Base-by-base conservation (phyloP, 1,140 invertebrate species). In the Diabrotica undecimpunctata region DNA sequence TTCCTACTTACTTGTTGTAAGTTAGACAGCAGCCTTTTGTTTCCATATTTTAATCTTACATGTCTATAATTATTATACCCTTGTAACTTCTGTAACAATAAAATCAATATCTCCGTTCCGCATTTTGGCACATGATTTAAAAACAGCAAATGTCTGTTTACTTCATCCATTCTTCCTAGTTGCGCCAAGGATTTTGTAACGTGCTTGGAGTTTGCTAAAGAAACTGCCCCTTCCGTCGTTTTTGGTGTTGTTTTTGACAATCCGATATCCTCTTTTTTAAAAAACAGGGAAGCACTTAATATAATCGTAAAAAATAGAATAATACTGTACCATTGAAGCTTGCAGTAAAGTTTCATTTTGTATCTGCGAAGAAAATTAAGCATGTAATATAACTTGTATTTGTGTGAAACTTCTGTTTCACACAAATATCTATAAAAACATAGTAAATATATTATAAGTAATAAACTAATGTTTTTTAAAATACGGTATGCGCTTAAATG, bases 81-180 rank as follows among this genome's bases (percentile, higher is more conserved):
- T 66, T 87, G 83, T 25, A 89, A 76, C 74, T 82, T 83, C 66
- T 87, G 83, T 7, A 90, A 70, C 6, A 90, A 76, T n/a, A 87
- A 73, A 5, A 87, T 83, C n/a, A 89, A 72, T 65, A 87, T 79
- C 70, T 88, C 87, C n/a, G 83, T 83, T 6, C 87, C 88, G 36
- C 85, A 82, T 61, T 84, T 84, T 2, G 88, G 87, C 54, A 89
- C 80, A 46, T 85, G 79, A 65, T 88, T 89, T 66, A 88, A 82
- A 79, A 90, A 85, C 6, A 90, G 66, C 7, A 85, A 78, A 68
- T 85, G 77, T 60, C 81, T 77, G 72, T 81, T 83, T 41, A 80
- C 77, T 66, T 81, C 80, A 7, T 83, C 78, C 76, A 70, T 81
- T 65, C 68, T 77, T 65, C 80, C 81, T 37, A 85, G 67, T 68